Evolutionary conservation across 2,888 invertebrate genomes (phyloP).

Genomic region (Odontothrips loti): DNA sequence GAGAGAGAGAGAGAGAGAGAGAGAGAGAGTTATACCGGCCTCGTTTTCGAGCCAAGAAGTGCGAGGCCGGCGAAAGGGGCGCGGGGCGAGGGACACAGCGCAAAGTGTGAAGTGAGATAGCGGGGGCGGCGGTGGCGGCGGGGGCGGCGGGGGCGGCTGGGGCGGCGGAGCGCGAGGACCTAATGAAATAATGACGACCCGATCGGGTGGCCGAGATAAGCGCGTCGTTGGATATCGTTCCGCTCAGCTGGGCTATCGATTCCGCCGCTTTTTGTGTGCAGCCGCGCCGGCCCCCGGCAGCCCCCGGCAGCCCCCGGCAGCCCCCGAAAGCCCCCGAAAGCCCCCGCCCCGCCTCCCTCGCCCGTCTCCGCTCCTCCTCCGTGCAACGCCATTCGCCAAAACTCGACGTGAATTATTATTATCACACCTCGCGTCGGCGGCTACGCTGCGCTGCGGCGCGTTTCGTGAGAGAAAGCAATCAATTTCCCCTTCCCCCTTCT

Average conservation of each 20-base stretch:
- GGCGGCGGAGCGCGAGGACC: neutral
- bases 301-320: no score
- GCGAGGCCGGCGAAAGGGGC: neutral
- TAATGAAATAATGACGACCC: slow-evolving; percentile 20
- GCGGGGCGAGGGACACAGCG: neutral
- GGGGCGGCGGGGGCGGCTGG: neutral
- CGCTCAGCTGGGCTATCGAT: slow-evolving; percentile 11
- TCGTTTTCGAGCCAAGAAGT: neutral
- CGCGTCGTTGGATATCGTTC: slow-evolving; percentile 9
- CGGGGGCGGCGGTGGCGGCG: neutral
- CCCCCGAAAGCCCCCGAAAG: no score
- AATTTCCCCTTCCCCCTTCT: no score
- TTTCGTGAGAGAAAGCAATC: no score
- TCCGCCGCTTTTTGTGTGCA: neutral
- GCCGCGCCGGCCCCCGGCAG: no score
- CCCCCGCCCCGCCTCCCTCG: no score
- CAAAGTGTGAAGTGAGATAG: neutral
- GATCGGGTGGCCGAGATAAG: slow-evolving; percentile 6
- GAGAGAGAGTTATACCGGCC: neutral
- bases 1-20: neutral
- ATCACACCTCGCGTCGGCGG: no score
- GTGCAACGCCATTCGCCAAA: no score
- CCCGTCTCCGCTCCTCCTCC: no score
- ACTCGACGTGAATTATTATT: no score
- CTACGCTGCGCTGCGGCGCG: no score